Base-by-base conservation (phyloP, 2,113 vertebrate species). In the Regulus satrapa region DNA sequence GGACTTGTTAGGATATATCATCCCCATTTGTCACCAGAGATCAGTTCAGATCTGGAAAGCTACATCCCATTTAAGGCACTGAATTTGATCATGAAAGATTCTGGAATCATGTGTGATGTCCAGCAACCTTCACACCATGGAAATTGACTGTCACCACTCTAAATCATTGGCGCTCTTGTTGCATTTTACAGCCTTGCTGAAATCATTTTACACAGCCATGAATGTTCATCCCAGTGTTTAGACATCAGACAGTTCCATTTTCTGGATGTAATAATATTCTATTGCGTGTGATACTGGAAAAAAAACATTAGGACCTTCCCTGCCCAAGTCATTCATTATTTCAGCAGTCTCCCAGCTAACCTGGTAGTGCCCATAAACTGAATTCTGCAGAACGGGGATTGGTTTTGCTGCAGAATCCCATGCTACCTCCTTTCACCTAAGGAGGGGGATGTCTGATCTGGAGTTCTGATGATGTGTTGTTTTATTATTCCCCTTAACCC, bases 161-260 rank as follows among this genome's bases (percentile, higher is more conserved):
- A 24, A 41, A 59, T 40, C 46, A 41, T 2, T 59, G 46, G 48
- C 0, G 1, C 8, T 4, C 23, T 6, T 11, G 16, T 14, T 43
- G 49, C 29, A 21, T 62, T 92, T 80, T 54, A 18, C 38, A 76
- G 23, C 20, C 55, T 38, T n/a, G 40, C n/a, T 56, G 41, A 3
- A 9, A 31, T 58, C 8, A n/a, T 80, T 92, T 69, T 51, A 18
- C 43, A 32, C 7, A 63, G 26, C 12, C 15, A 1, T 12, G 29
- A 52, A 48, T 21, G 17, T 43, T 86, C 54, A 76, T 45, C 29
- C n/a, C 34, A 12, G 40, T 32, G 56, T 51, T 85, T 15, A 75
- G 31, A 15, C 13, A 76, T 15, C 0, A 0, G 51, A 16, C 26
- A 46, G 68, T 41, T 59, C 26, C 24, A 4, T 24, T 45, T 72